Evolutionary conservation across 2,797 vertebrate genomes (phyloP).

Genomic region (Macropus fuliginosus): DNA sequence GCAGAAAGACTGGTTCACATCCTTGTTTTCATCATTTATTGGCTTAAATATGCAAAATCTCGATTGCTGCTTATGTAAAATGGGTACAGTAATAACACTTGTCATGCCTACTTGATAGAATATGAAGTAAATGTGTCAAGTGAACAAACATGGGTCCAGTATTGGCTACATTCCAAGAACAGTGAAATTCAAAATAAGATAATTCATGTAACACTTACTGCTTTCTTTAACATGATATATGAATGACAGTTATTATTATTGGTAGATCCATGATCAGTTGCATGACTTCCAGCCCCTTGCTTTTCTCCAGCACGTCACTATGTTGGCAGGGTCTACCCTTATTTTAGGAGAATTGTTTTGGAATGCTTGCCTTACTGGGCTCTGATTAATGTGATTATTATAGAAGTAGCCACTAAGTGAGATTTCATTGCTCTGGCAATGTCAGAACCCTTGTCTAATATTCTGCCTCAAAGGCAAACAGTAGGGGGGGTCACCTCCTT

Average conservation of each 20-base stretch:
- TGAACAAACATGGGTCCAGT: background rate
- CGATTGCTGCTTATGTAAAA: background rate
- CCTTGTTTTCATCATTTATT: background rate
- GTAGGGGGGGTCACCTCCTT: background rate
- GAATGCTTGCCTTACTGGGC: background rate
- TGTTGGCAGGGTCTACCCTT: background rate
- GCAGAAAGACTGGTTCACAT: background rate
- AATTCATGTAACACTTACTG: background rate
- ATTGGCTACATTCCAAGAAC: background rate
- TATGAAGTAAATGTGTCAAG: background rate
- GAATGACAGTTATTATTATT: background rate
- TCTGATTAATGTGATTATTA: slow-evolving; percentile 8
- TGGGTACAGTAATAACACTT: background rate
- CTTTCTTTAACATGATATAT: background rate
- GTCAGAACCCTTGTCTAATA: background rate
- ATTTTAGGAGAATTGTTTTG: background rate
- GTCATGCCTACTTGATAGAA: background rate
- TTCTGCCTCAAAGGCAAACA: background rate
- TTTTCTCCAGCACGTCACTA: background rate
- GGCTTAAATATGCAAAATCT: background rate
- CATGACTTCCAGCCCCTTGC: background rate
- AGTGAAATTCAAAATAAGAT: background rate
- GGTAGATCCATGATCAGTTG: background rate
- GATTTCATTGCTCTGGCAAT: slow-evolving; percentile 19
- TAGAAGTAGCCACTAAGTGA: background rate